Evolutionary conservation across 2,888 invertebrate genomes (phyloP).

Genomic region (Amblyjoppa proteus): DNA sequence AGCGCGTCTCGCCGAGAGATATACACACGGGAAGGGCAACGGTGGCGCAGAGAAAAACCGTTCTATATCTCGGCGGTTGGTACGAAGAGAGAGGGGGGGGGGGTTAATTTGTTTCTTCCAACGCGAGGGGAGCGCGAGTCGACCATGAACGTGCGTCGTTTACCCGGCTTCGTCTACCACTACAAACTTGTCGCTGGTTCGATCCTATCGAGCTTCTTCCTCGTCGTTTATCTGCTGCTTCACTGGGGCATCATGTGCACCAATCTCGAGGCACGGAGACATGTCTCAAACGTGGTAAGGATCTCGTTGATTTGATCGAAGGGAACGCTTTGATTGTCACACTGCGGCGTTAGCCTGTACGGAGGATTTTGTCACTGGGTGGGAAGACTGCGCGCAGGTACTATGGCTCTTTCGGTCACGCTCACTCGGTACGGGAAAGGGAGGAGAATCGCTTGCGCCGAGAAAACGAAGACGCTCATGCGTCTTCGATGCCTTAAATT

Average conservation of each 20-base stretch:
- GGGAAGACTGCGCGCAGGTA: too few relatives aligned
- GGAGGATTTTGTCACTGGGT: too few relatives aligned
- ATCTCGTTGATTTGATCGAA: constrained; percentile 1
- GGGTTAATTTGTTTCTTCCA: not conserved
- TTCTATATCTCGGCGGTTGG: not conserved
- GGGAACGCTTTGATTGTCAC: too few relatives aligned
- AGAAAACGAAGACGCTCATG: too few relatives aligned
- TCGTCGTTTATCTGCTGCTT: constrained; percentile 85
- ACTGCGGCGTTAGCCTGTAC: too few relatives aligned
- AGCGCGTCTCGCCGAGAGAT: not conserved
- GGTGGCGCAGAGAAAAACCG: not conserved
- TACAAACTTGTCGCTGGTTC: constrained; percentile 77
- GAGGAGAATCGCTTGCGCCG: too few relatives aligned
- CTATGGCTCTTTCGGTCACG: too few relatives aligned
- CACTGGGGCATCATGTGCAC: constrained; percentile 88
- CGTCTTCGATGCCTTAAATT: too few relatives aligned
- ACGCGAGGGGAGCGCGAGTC: not conserved
- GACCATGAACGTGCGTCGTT: constrained; percentile 80
- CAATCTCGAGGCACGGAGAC: constrained; percentile 87
- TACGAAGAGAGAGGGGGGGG: not conserved
- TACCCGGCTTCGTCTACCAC: constrained; percentile 81
- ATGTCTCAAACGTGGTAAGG: constrained; percentile 87
- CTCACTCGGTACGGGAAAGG: too few relatives aligned
- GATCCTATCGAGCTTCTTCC: constrained; percentile 79
- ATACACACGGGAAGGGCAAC: not conserved